phyloP scores from a whole-genome alignment of 64 coral and sea anemone species.

The Platygyra sinensis region DNA sequence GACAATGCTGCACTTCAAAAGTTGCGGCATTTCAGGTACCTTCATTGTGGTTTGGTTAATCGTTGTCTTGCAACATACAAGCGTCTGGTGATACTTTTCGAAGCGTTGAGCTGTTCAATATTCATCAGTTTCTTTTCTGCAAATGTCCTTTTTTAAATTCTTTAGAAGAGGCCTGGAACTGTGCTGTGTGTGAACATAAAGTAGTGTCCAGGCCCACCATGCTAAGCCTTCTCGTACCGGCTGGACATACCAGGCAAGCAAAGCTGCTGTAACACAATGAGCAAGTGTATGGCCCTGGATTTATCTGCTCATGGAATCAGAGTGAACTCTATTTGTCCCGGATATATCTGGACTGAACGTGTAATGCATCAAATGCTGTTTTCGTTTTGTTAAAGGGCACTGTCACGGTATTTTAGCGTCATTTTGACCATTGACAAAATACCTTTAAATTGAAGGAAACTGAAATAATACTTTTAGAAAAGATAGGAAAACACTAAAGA shows the following conservation, averaged over 20 bases:
- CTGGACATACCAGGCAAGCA: constrained; percentile 58
- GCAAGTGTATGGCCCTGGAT: constrained; percentile 68
- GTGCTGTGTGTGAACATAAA: constrained; percentile 63
- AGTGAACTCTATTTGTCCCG: constrained; percentile 67
- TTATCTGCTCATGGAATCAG: constrained; percentile 52
- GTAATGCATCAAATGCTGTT: neutral
- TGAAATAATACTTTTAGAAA: too few species aligned
- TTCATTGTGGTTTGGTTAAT: too few species aligned
- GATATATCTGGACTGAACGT: neutral
- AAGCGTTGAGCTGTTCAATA: too few species aligned
- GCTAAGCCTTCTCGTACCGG: neutral
- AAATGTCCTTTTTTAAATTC: neutral
- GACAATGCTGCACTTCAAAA: too few species aligned
- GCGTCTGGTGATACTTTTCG: too few species aligned
- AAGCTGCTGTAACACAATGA: constrained; percentile 54
- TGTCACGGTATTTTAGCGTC: too few species aligned
- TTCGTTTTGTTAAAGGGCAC: neutral
- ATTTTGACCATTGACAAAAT: too few species aligned
- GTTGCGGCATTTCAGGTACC: too few species aligned
- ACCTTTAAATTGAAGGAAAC: too few species aligned
- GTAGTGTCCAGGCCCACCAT: constrained; percentile 48
- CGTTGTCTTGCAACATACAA: too few species aligned
- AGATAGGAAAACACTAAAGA: too few species aligned
- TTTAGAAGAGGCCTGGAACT: neutral
- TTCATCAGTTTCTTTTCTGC: too few species aligned